Evolutionary conservation across 2,113 vertebrate genomes (phyloP), one percentile per base, ranked within the genome.

Genomic region (Eurystomus gularis): DNA sequence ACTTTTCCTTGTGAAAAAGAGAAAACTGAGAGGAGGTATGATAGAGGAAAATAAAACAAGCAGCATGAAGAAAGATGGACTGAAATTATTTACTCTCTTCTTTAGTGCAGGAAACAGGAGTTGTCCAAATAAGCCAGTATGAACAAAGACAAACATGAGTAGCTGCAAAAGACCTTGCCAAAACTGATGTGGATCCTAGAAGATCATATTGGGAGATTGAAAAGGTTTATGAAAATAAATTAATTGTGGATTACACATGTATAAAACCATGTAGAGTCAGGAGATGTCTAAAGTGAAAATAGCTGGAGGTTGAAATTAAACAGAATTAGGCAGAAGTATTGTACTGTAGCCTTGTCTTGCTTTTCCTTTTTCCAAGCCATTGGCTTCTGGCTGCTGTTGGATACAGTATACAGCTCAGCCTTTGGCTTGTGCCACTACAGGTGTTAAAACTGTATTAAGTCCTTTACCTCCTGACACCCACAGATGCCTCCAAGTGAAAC

Each of bases 401-500:
- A 40, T 55, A 46, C 7, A 39, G n/a, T 39, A 83, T 14, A 46
- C 3, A 44, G 15, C 52, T 29, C 0, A 0, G 26, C 25, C 31
- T 79, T 86, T 49, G 57, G 21, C 57, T 83, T 60, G 66, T 80
- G 13, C 10, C 13, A 13, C 49, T 52, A 21, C 19, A 64, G 28
- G 13, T 65, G 14, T 70, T 54, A 35, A 69, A 78, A 73, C 16
- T n/a, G 0, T 17, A 4, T 44, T 40, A 51, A 37, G 10, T 78
- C 69, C 66, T 57, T 5, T 26, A 62, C 23, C 39, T 72, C 37
- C 39, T 6, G 1, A 68, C 24, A 54, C 31, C 21, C 61, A 37
- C n/a, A n/a, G n/a, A n/a, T n/a, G n/a, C n/a, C 52, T 86, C 52
- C 35, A 44, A 62, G 9, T 54, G 48, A 70, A 94, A 79, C 12